These are phyloP conservation scores for Austrofundulus limnaeus DNA, from an alignment of 2,113 vertebrate genomes.

Conservation along the genomic window DNA sequence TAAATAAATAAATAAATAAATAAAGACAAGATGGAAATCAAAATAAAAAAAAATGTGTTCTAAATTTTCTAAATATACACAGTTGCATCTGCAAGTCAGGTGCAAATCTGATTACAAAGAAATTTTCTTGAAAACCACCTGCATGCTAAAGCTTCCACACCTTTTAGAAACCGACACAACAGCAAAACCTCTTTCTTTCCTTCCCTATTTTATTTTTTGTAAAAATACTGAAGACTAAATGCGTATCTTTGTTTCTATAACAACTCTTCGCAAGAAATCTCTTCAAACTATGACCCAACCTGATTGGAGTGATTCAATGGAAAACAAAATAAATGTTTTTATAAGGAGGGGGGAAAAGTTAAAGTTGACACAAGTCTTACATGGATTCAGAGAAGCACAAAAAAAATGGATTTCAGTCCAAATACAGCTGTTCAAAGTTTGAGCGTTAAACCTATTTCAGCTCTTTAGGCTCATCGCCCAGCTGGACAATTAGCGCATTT, in stretches of 20 bases:
- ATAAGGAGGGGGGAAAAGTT: not conserved
- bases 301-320: no score
- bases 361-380: not conserved
- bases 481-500: constrained; percentile 47
- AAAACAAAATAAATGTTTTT: not conserved
- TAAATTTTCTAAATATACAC: no score
- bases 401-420: not conserved
- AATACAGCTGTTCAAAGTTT: constrained; percentile 50
- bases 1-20: no score
- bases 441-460: constrained; percentile 36
- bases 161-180: not conserved
- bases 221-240: not conserved
- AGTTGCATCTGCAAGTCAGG: not conserved
- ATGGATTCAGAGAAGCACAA: not conserved
- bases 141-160: not conserved
- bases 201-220: not conserved
- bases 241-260: not conserved
- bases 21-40: no score
- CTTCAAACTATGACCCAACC: no score
- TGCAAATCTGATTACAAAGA: not conserved
- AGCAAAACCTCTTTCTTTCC: not conserved
- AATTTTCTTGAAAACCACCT: not conserved
- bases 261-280: not conserved
- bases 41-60: no score
- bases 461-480: constrained; percentile 30